phyloP scores from a whole-genome alignment of 2,888 invertebrate genomes.

The Chrysopilus asiliformis region DNA sequence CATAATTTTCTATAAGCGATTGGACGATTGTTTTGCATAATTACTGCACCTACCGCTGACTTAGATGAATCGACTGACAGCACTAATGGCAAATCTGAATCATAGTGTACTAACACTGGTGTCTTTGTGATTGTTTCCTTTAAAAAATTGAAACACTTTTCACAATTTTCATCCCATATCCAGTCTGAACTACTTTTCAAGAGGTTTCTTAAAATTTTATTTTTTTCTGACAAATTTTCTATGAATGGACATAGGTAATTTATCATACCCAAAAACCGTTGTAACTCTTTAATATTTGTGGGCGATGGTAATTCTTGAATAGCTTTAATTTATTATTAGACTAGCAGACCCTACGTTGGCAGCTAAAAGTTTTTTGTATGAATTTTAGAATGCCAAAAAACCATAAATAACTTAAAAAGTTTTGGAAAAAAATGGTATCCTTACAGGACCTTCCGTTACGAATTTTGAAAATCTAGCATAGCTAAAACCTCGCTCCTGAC shows the following conservation, averaged over 20 bases:
- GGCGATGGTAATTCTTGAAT: constrained; percentile 11
- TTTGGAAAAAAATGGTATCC: too few relatives aligned
- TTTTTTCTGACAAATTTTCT: neutral
- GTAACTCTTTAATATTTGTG: constrained; percentile 8
- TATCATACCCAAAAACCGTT: constrained; percentile 11
- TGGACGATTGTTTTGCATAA: neutral
- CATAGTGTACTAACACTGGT: constrained; percentile 12
- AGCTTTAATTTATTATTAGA: constrained; percentile 6
- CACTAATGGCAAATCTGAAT: constrained; percentile 9
- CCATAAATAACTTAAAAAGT: too few relatives aligned
- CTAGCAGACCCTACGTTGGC: too few relatives aligned
- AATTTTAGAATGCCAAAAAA: too few relatives aligned
- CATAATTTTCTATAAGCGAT: constrained; percentile 17
- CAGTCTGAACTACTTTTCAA: constrained; percentile 12
- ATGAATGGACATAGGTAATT: constrained; percentile 7
- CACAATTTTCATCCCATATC: constrained; percentile 13
- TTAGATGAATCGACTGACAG: constrained; percentile 20
- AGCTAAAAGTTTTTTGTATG: too few relatives aligned
- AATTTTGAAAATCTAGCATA: too few relatives aligned
- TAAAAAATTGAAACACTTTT: constrained; percentile 11
- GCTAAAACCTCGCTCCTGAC: too few relatives aligned
- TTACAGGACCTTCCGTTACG: too few relatives aligned
- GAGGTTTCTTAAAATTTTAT: constrained; percentile 10
- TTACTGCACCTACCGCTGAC: constrained; percentile 13
- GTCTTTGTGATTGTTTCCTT: constrained; percentile 12